A percentile compares a stretch with the other conserved stretches of the same genome.
These are phyloP conservation scores for Arbacia lixula DNA, from an alignment of 53 echinoderm and acorn worm species.

Conservation along the genomic window DNA sequence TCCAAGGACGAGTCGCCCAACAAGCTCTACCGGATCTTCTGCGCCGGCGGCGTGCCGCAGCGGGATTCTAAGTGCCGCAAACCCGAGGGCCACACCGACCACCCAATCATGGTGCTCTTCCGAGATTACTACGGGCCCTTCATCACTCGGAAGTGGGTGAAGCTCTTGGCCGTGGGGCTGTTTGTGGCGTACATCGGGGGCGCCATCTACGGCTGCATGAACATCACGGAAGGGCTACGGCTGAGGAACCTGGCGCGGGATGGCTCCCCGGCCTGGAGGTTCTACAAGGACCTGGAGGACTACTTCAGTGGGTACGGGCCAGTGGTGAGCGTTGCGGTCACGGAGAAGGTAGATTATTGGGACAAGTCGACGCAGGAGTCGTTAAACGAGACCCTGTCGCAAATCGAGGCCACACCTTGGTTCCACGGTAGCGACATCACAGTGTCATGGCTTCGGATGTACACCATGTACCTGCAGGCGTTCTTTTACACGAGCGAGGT, in stretches of 20 bases:
- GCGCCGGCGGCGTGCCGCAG: conserved; percentile 75
- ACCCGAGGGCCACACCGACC: conserved; percentile 66
- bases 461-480: conserved; percentile 37
- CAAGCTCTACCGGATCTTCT: conserved; percentile 65
- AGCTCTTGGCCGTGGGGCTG: conserved; percentile 47
- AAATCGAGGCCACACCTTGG: conserved; percentile 62
- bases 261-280: conserved; percentile 80
- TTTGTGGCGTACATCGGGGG: conserved; percentile 74
- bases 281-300: conserved; percentile 78
- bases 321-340: conserved; percentile 74
- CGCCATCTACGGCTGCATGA: conserved; percentile 84
- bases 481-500: conserved; percentile 56
- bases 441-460: conserved; percentile 82
- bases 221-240: conserved; percentile 81
- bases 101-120: conserved; percentile 95
- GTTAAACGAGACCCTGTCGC: conserved; percentile 64
- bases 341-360: conserved; percentile 81
- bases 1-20: conserved; percentile 64
- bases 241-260: conserved; percentile 90
- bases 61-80: conserved; percentile 34
- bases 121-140: conserved; percentile 92
- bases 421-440: conserved; percentile 70
- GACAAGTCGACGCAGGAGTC: conserved; percentile 54
- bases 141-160: conserved; percentile 74
- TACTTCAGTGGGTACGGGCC: conserved; percentile 86